Base-by-base conservation (phyloP, 2,113 vertebrate genomes). In the Cyanoliseus patagonus region DNA sequence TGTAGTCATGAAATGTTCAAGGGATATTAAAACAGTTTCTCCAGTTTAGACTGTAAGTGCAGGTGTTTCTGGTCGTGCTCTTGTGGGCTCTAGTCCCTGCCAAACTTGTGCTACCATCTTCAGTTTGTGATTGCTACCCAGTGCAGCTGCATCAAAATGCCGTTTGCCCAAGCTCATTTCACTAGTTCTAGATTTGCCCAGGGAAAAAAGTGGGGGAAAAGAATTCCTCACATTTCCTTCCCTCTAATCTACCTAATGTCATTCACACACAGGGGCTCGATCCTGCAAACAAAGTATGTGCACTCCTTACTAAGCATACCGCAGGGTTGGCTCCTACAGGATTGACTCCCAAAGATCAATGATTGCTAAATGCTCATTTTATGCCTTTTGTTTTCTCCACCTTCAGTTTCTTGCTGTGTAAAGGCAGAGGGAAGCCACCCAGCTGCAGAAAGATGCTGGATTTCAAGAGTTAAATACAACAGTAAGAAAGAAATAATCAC, bases 201-300 rank as follows among this genome's bases (percentile, higher is more conserved):
- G 42, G 4, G 24, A 17, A 28, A 42, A 67, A 47, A 13, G 4
- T 0, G 3, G 1, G 4, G 9, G 8, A 5, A 7, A 15, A 24
- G 31, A 55, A 62, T 28, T 47, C 22, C 9, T 77, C 3, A 1
- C 8, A 1, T 68, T 75, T 67, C 42, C 46, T 70, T 46, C 14
- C 12, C 23, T 52, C 33, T 17, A 3, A 7, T 2, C 39, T 44
- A 8, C 7, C 41, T 35, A 9, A 28, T 13, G 18, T 13, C 39
- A 18, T 16, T 33, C 25, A 1, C 46, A 44, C 6, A 3, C 7
- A 25, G n/a, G 37, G 51, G 22, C 31, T n/a, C 3, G 2, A 72
- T 44, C 53, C 19, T 44, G 41, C 57, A n/a, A 30, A 33, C 1
- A 1, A 44, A 30, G 11, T 13, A 33, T 9, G 13, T 14, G 28